Evolutionary conservation across 37 sponge, comb jelly and placozoan species (phyloP).

Genomic region (Aphrocallistes beatrix): DNA sequence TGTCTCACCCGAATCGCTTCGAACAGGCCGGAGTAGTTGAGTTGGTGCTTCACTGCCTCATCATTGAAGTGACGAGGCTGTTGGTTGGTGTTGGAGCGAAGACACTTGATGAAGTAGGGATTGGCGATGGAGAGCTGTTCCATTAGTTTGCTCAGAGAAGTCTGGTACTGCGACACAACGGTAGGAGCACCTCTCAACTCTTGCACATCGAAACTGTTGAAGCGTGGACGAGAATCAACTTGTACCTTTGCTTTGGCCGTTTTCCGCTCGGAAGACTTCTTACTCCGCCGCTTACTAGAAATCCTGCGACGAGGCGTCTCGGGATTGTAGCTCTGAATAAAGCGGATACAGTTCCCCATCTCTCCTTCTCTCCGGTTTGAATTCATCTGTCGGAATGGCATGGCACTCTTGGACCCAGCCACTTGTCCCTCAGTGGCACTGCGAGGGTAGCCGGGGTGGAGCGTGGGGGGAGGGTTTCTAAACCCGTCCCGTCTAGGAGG

Average conservation of each 20-base stretch:
- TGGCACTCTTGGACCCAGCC: background rate
- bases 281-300: background rate
- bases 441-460: too few relatives aligned
- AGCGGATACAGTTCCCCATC: background rate
- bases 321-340: background rate
- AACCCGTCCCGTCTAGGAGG: too few relatives aligned
- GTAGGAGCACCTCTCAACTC: constrained; percentile 44
- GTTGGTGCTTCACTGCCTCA: constrained; percentile 68
- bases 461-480: background rate
- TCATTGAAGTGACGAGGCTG: constrained; percentile 61
- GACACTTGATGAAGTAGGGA: constrained; percentile 88
- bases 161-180: constrained; percentile 70
- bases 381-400: background rate
- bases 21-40: constrained; percentile 92
- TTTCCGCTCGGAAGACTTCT: background rate
- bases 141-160: constrained; percentile 70
- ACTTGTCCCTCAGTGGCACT: background rate
- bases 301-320: background rate
- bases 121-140: constrained; percentile 62
- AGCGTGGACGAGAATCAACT: background rate
- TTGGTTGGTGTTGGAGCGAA: constrained; percentile 65
- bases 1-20: constrained; percentile 87
- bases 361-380: background rate
- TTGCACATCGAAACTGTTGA: constrained; percentile 8
- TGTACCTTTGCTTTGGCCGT: background rate